Evolutionary conservation across 2,113 vertebrate genomes (phyloP).

Genomic region (Oplegnathus fasciatus): DNA sequence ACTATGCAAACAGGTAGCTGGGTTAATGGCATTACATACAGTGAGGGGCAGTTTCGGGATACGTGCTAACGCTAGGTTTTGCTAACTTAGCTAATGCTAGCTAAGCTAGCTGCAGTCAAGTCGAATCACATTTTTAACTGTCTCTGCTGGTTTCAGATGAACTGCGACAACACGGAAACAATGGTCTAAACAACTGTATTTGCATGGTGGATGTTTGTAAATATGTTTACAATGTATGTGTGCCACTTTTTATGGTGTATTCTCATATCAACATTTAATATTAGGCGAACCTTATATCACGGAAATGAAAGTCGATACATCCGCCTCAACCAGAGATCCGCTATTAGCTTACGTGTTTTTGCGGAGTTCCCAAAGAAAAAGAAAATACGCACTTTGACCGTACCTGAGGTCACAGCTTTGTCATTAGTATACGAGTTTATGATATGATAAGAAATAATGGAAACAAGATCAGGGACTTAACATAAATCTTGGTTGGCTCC

Average conservation of each 20-base stretch:
- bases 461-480: neutral
- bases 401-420: neutral
- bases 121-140: too few relatives aligned
- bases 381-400: too few relatives aligned
- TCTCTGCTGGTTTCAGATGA: neutral
- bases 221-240: neutral
- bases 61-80: neutral
- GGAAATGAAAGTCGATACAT: neutral
- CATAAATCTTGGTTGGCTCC: too few relatives aligned
- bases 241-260: too few relatives aligned
- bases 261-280: neutral
- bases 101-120: neutral
- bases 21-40: fast-evolving
- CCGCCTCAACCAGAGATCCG: neutral
- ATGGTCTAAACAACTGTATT: too few relatives aligned
- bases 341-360: neutral
- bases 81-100: slow-evolving; percentile 26
- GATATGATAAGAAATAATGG: too few relatives aligned
- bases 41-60: neutral
- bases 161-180: neutral
- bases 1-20: fast-evolving
- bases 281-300: neutral
- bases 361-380: neutral
- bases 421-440: too few relatives aligned
- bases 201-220: neutral